Conservation (phyloP, 2,888 invertebrate genomes). For the Phlogophora meticulosa region DNA sequence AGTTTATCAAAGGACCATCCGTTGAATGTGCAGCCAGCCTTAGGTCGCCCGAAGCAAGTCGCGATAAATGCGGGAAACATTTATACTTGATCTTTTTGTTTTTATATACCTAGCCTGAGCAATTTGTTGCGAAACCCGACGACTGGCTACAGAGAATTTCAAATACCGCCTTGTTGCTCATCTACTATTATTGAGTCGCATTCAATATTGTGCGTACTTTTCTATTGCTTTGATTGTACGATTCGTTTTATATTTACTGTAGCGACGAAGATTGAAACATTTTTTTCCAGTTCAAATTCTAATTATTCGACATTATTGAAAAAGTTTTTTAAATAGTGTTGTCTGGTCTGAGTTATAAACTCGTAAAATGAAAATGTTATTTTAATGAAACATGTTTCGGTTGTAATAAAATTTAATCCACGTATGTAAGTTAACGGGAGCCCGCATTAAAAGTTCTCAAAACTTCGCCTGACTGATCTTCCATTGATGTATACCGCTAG, state of each 20-base stretch:
- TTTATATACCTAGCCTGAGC: slow-evolving; percentile 62
- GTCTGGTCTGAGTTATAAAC: not conserved
- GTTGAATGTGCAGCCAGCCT: slow-evolving; percentile 40
- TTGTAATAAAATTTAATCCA: slow-evolving; percentile 6
- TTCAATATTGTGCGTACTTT: slow-evolving; percentile 50
- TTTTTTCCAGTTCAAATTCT: slow-evolving; percentile 8
- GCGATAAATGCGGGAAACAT: slow-evolving; percentile 72
- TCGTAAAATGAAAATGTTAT: not conserved
- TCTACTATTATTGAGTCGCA: slow-evolving; percentile 53
- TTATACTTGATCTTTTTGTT: slow-evolving; percentile 74
- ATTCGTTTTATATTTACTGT: slow-evolving; percentile 27
- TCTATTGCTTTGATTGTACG: slow-evolving; percentile 43
- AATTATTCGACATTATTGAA: slow-evolving; percentile 2
- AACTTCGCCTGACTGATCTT: slow-evolving; percentile 59
- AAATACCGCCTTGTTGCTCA: slow-evolving; percentile 42
- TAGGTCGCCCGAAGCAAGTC: slow-evolving; percentile 48
- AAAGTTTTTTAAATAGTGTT: slow-evolving; percentile 2
- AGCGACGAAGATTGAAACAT: not conserved
- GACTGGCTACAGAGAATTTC: slow-evolving; percentile 26
- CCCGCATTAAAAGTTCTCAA: slow-evolving; percentile 69
- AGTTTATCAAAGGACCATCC: slow-evolving; percentile 15
- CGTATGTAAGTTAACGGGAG: slow-evolving; percentile 22
- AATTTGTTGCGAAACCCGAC: slow-evolving; percentile 69
- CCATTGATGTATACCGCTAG: slow-evolving; percentile 53
- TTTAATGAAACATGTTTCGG: slow-evolving; percentile 12